Evolutionary conservation across 37 sponge, comb jelly and placozoan species (phyloP).

Genomic region (Amphimedon queenslandica): DNA sequence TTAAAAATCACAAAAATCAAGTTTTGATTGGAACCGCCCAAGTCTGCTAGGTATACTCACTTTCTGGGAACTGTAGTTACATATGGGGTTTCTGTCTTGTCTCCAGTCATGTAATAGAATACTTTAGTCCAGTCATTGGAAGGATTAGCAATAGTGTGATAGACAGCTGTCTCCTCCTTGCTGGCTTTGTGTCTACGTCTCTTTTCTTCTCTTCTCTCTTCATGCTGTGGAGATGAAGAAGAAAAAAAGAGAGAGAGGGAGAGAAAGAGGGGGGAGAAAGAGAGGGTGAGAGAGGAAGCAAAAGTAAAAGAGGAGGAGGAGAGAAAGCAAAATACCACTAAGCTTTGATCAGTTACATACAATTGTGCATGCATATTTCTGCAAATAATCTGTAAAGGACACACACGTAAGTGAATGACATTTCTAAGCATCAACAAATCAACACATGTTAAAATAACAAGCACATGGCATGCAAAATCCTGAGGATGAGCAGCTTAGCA

Average conservation of each 20-base stretch:
- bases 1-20: too few species aligned
- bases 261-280: not conserved
- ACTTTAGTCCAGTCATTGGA: slow-evolving; percentile 35
- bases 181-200: slow-evolving; percentile 2
- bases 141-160: slow-evolving; percentile 1
- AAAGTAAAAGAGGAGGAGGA: not conserved
- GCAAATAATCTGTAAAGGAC: too few species aligned
- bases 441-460: too few species aligned
- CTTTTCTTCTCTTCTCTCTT: slow-evolving; percentile 22
- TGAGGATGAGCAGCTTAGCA: too few species aligned
- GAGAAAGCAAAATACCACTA: not conserved
- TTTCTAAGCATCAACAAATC: too few species aligned
- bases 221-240: slow-evolving; percentile 11
- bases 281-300: not conserved
- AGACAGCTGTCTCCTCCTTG: slow-evolving; percentile 15
- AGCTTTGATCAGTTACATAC: too few species aligned
- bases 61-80: slow-evolving; percentile 33
- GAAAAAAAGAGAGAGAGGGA: not conserved
- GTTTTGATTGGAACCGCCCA: too few species aligned
- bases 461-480: too few species aligned
- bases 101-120: slow-evolving; percentile 40
- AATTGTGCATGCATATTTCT: too few species aligned
- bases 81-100: slow-evolving; percentile 52
- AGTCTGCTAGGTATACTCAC: too few species aligned
- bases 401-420: too few species aligned